phyloP scores from a whole-genome alignment of 2,113 vertebrate genomes.

The Anguilla rostrata region DNA sequence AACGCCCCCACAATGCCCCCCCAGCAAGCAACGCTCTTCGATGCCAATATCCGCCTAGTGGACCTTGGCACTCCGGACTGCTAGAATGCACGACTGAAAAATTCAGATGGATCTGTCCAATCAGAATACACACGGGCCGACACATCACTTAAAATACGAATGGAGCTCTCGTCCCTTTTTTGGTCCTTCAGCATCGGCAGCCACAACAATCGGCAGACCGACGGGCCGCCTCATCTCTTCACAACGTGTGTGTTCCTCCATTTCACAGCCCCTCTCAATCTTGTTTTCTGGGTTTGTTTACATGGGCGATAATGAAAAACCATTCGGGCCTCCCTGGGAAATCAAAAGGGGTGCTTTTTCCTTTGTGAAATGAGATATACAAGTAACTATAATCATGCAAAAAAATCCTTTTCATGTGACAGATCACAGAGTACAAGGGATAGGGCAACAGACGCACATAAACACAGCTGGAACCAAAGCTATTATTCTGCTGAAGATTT shows the following conservation, averaged over 20 bases:
- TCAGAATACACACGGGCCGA: too few species aligned
- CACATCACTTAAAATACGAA: background rate
- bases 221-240: background rate
- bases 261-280: background rate
- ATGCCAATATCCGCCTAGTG: too few species aligned
- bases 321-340: background rate
- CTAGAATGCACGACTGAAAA: background rate
- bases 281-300: background rate
- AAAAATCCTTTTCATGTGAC: slow-evolving; percentile 6
- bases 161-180: too few species aligned
- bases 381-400: slow-evolving; percentile 12
- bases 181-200: too few species aligned
- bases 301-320: slow-evolving; percentile 2
- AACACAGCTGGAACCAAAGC: background rate
- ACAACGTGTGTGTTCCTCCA: background rate
- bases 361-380: background rate
- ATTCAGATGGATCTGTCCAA: background rate
- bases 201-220: background rate
- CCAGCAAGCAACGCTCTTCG: background rate
- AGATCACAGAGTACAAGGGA: background rate
- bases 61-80: too few species aligned
- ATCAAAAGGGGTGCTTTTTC: background rate
- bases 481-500: background rate
- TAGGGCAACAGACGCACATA: background rate
- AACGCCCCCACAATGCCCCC: background rate